Evolutionary conservation across 2,888 invertebrate genomes (phyloP).

Genomic region (Callosobruchus maculatus): DNA sequence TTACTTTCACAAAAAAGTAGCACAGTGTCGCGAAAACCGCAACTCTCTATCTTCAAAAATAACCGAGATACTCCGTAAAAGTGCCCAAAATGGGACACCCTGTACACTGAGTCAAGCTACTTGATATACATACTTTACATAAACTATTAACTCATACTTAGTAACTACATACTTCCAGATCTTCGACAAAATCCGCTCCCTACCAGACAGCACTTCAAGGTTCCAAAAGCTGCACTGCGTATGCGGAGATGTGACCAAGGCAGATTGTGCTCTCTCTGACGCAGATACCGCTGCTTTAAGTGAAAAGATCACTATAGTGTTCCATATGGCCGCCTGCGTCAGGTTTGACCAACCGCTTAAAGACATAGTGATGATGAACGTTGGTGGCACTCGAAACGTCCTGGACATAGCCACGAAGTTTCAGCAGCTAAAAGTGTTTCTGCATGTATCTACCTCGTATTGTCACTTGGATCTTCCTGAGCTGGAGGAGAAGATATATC

Average conservation of each 20-base stretch:
- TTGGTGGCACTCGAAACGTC: constrained; percentile 45
- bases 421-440: constrained; percentile 52
- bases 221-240: constrained; percentile 56
- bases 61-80: too few relatives aligned
- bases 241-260: constrained; percentile 51
- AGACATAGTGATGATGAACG: constrained; percentile 62
- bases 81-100: too few relatives aligned
- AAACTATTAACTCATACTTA: too few relatives aligned
- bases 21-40: too few relatives aligned
- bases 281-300: constrained; percentile 50
- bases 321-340: constrained; percentile 73
- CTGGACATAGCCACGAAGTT: constrained; percentile 38
- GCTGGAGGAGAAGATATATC: constrained; percentile 79
- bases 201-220: constrained; percentile 29
- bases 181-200: constrained; percentile 38
- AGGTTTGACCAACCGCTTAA: constrained; percentile 65
- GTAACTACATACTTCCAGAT: constrained; percentile 27
- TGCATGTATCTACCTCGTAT: constrained; percentile 90
- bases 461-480: constrained; percentile 79
- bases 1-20: too few relatives aligned
- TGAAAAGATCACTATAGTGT: constrained; percentile 59
- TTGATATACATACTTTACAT: too few relatives aligned
- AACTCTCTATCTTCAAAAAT: too few relatives aligned
- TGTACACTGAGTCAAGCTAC: too few relatives aligned
- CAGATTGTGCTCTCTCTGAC: constrained; percentile 47